Base-by-base conservation (phyloP, 2,797 vertebrate species). In the Forpus xanthops region DNA sequence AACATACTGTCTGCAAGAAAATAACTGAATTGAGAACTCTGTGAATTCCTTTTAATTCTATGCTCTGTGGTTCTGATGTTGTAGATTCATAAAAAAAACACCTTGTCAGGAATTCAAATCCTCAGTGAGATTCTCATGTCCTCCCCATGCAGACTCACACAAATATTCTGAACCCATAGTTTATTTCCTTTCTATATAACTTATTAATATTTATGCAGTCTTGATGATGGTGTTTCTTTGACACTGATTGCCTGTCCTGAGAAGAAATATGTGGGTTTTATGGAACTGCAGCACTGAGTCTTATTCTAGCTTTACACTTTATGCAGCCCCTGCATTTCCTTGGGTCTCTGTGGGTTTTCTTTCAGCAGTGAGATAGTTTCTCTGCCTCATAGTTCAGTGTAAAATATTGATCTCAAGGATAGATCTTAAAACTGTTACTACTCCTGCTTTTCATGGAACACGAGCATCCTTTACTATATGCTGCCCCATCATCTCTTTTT, bases 371-470 rank as follows among this genome's bases (percentile, higher is more conserved):
- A 31, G 41, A 56, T n/a, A 81, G 16, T 61, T 90, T 85, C 12
- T 24, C 35, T 68, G 44, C 89, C 96, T 95, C 80, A 65, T 83
- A 66, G 71, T 44, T 91, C 64, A 72, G 18, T 39, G 17, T 77
- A 89, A 95, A 93, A 93, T 79, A 39, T 65, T 58, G 53, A 58
- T 35, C 55, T 35, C 23, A 7, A 58, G n/a, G 96, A 85, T 61
- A 91, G 33, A 81, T 90, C 77, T 94, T 84, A 90, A 85, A 96
- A 82, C 60, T 83, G 61, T 92, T 93, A 85, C 58, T 90, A 80
- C 21, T 67, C 8, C 12, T 65, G 5, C 93, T 95, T 97, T 95
- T 53, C 66, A 21, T 76, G 33, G 62, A 61, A 77, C 41, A 58
- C 24, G 53, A 81, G 30, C 10, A 52, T 66, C 4, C 25, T 90